Base-by-base conservation (phyloP, 37 sponge, comb jelly and placozoan species). In the Eunapius fragilis region DNA sequence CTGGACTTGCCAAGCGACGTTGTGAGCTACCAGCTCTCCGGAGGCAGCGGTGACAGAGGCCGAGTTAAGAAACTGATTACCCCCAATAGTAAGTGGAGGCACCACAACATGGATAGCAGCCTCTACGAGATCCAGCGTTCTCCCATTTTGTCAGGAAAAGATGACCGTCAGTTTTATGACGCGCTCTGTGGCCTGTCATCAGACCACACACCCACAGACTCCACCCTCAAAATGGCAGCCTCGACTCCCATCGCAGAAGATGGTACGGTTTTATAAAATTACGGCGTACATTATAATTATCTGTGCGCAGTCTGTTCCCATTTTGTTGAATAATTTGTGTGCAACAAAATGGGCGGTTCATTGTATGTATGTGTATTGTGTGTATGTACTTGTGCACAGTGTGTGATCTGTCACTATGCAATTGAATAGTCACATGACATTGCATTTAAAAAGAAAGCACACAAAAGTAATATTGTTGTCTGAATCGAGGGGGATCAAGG, bases 181-280 rank as follows among this genome's bases (percentile, higher is more conserved):
- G 49, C 67, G 10, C 72, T 33, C n/a, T 37, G 72, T 10, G 80
- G 73, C 34, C 58, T 86, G n/a, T 78, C 79, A 5, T 78, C 80
- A 0, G 87, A 86, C 74, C 87, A 67, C 73, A 86, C 87, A 6
- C 87, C 87, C 67, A 86, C 87, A 24, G 80, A 86, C 31, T 86
- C 87, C 22, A 31, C 67, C 74, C 33, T 24, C 34, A 71, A 80
- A 67, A 48, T 86, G 32, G 26, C 80, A 12, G 27, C 69, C 22
- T 85, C 85, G 2, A 67, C 80, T 33, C 74, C 30, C 13, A 31
- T 33, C 25, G 13, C 74, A 72, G 74, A 72, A 32, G 31, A 72
- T 72, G 74, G 31, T 33, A 32, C 30, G 0, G 22, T 37, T 26
- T 27, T 37, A 31, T 58, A 58, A 58, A 58, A 36, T 30, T 30